phyloP scores from a whole-genome alignment of 1,140 invertebrate species.

The Pachyrhynchus sulphureomaculatus region DNA sequence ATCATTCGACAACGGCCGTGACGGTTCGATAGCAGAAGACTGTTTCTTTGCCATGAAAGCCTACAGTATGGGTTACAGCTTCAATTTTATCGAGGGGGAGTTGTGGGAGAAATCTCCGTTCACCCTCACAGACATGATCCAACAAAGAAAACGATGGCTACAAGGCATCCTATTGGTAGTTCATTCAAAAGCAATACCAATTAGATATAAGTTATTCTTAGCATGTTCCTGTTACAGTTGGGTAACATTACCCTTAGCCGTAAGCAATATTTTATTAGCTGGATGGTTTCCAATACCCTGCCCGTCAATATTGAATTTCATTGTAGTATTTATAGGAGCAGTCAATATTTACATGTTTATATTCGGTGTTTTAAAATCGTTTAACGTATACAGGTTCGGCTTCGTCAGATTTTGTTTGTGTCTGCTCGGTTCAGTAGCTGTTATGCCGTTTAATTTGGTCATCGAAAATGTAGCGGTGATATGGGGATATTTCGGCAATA shows the following conservation, averaged over 20 bases:
- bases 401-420: constrained; percentile 76
- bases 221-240: constrained; percentile 92
- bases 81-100: constrained; percentile 94
- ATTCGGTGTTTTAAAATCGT: constrained; percentile 94
- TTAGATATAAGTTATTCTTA: constrained; percentile 80
- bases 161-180: constrained; percentile 95
- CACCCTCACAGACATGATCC: constrained; percentile 90
- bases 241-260: constrained; percentile 88
- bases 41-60: constrained; percentile 96
- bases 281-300: constrained; percentile 84
- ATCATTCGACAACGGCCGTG: constrained; percentile 92
- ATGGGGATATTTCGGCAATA: constrained; percentile 88
- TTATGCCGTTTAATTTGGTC: constrained; percentile 88
- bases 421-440: constrained; percentile 80
- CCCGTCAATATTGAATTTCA: constrained; percentile 76
- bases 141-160: constrained; percentile 95
- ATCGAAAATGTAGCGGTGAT: constrained; percentile 94
- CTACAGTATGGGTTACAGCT: constrained; percentile 78
- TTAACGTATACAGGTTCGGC: constrained; percentile 85
- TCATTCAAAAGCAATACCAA: constrained; percentile 83
- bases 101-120: constrained; percentile 99
- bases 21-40: constrained; percentile 96
- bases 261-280: constrained; percentile 84
- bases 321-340: constrained; percentile 86
- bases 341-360: constrained; percentile 96